Evolutionary conservation across 2,113 vertebrate genomes (phyloP).

Genomic region (Scortum barcoo): DNA sequence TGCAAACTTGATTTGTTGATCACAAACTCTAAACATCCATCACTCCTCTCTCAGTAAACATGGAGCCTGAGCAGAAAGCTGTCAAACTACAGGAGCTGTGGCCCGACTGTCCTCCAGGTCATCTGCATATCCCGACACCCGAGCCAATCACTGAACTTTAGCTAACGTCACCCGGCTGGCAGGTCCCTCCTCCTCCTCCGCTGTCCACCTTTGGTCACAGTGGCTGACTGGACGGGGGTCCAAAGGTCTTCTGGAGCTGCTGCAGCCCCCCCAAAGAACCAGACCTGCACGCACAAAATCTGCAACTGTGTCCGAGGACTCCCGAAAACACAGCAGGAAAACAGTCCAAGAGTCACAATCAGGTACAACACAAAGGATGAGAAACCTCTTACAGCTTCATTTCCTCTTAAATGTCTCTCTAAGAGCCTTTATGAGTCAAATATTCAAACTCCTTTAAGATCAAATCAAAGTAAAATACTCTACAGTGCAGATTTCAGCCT

Average conservation of each 20-base stretch:
- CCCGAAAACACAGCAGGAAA: not conserved
- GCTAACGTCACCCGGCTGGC: conserved; percentile 28
- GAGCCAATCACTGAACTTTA: conserved; percentile 52
- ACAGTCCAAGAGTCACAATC: not conserved
- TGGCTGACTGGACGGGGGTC: conserved; percentile 19
- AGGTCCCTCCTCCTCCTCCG: conserved; percentile 21
- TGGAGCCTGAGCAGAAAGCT: not conserved
- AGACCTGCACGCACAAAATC: not conserved
- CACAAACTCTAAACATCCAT: not conserved
- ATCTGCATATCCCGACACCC: conserved; percentile 29
- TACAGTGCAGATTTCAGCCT: not conserved
- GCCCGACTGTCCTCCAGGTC: conserved; percentile 23
- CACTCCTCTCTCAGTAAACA: not conserved
- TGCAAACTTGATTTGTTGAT: not conserved
- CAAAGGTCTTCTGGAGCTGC: conserved; percentile 70
- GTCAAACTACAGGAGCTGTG: not conserved
- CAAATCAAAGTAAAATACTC: not conserved
- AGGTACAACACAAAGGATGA: not conserved
- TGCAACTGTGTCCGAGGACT: not conserved
- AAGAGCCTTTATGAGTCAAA: too few relatives aligned
- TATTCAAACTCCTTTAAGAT: not conserved
- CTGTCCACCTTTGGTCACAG: conserved; percentile 75
- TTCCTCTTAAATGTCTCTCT: not conserved
- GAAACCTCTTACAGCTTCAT: not conserved
- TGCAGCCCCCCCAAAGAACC: conserved; percentile 14